Evolutionary conservation across 2,113 vertebrate genomes (phyloP), one percentile per base, ranked within the genome.

Genomic region (Marmota monax): DNA sequence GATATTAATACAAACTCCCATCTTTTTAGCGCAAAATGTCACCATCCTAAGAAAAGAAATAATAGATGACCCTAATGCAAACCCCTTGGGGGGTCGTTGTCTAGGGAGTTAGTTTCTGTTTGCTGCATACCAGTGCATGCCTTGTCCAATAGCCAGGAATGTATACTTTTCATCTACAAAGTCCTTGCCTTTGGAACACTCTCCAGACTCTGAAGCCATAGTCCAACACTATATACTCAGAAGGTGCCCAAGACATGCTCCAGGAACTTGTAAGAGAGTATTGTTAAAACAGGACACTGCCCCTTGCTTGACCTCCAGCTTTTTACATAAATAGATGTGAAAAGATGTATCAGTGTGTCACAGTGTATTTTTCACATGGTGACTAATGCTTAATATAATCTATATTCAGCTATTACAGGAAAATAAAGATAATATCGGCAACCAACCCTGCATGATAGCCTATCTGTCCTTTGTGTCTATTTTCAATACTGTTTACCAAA

Each of bases 341-440:
- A 96, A 96, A 97, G 95, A 97, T 90, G 93, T 92, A 37, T 93
- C 95, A 92, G 72, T 96, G 76, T 95, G 84, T 95, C 92, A 80
- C 82, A 95, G 95, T 95, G 77, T 93, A 90, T 92, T 97, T 98
- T 97, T 97, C 97, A 96, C 97, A 96, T 58, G 70, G 84, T 97
- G 97, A 98, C 95, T 98, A 98, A 98, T 97, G 89, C 77, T 93
- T 61, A 53, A 80, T 87, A 85, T 87, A 51, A 94, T 90, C 96
- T 88, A 84, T 45, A 89, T 65, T 95, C 87, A 56, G 93, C 51
- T 67, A 83, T 77, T 92, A 96, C 93, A 96, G 94, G 83, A 96
- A 96, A 96, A 37, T 53, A 93, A 82, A 97, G 97, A 97, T 96
- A 65, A 2, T 94, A 98, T 98, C 97, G 91, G 92, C 89, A 84